phyloP scores from a whole-genome alignment of 2,888 invertebrate genomes.

The Thyatira batis region DNA sequence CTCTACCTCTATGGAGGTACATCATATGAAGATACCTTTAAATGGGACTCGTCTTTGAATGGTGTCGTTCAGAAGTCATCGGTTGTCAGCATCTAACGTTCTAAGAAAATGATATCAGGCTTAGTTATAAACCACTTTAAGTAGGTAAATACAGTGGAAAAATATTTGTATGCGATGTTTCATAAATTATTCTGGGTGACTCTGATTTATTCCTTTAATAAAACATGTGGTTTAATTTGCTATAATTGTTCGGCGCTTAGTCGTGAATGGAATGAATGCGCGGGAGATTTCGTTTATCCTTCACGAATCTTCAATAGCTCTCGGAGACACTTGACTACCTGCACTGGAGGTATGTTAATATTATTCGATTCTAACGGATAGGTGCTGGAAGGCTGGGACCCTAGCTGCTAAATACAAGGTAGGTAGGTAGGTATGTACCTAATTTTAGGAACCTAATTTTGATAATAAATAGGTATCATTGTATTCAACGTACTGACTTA shows the following conservation, averaged over 20 bases:
- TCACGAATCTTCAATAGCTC: slow-evolving; percentile 46
- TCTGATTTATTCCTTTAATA: slow-evolving; percentile 7
- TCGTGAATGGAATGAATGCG: slow-evolving; percentile 48
- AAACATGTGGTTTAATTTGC: slow-evolving; percentile 45
- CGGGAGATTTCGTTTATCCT: slow-evolving; percentile 51
- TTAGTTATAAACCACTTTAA: not conserved
- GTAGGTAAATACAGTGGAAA: not conserved
- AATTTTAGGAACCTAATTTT: too few species aligned
- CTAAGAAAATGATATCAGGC: not conserved
- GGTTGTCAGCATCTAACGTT: not conserved
- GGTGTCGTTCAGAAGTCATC: too few species aligned
- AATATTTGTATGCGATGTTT: slow-evolving; percentile 3
- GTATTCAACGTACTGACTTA: too few species aligned
- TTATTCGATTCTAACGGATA: not conserved
- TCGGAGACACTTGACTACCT: slow-evolving; percentile 52
- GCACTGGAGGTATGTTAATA: slow-evolving; percentile 54
- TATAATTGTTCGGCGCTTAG: slow-evolving; percentile 68
- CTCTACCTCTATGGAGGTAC: too few species aligned
- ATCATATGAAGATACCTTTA: too few species aligned
- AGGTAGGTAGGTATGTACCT: not conserved
- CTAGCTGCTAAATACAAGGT: not conserved
- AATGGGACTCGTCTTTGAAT: too few species aligned
- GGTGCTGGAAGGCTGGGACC: not conserved
- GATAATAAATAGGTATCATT: too few species aligned
- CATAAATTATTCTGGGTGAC: slow-evolving; percentile 14